These are phyloP conservation scores for Poecilobothrus nobilitatus DNA, from an alignment of 2,888 invertebrate genomes.

Conservation along the genomic window DNA sequence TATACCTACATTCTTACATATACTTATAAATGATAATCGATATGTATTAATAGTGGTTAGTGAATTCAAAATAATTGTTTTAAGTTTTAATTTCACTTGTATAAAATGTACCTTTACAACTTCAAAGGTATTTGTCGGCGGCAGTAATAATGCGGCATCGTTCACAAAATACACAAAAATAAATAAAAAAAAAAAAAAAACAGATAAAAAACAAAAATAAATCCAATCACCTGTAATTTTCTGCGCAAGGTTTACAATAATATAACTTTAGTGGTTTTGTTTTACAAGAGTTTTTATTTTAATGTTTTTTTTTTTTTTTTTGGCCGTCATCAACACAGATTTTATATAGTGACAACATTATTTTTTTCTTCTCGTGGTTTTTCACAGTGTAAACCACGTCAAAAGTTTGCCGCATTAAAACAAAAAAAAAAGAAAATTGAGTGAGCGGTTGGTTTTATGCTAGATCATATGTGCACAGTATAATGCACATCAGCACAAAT, in stretches of 20 bases:
- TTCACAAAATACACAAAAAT: background rate
- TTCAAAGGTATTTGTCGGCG: background rate
- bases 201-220: too few relatives aligned
- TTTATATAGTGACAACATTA: background rate
- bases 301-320: too few relatives aligned
- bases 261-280: background rate
- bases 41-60: background rate
- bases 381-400: background rate
- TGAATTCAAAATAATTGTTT: background rate
- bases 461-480: too few relatives aligned
- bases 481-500: too few relatives aligned
- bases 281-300: background rate
- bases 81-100: background rate
- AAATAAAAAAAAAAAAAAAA: background rate
- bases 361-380: background rate
- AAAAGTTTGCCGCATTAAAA: background rate
- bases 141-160: background rate
- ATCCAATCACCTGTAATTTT: conserved; percentile 3
- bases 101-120: background rate
- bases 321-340: background rate
- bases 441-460: too few relatives aligned
- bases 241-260: background rate
- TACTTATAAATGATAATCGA: background rate
- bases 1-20: too few relatives aligned
- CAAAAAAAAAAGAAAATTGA: too few relatives aligned